Evolutionary conservation across 2,888 invertebrate genomes (phyloP).

Genomic region (Strigamia maritima): DNA sequence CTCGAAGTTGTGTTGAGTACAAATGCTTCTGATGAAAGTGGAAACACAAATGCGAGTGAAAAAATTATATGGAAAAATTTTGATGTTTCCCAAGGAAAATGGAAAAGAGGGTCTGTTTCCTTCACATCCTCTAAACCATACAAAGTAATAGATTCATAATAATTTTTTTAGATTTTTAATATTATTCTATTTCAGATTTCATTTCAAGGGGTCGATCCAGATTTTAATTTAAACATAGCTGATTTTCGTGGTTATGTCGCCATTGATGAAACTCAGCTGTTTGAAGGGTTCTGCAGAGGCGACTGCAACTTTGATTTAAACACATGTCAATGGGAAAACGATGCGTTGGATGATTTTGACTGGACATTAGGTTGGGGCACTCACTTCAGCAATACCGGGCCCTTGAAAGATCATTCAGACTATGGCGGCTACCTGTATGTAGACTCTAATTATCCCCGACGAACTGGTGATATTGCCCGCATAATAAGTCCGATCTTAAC

Average conservation of each 20-base stretch:
- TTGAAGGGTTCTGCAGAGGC: slow-evolving; percentile 40
- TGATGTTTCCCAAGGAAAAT: not conserved
- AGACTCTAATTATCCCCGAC: slow-evolving; percentile 48
- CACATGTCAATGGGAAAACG: slow-evolving; percentile 44
- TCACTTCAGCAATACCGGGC: slow-evolving; percentile 48
- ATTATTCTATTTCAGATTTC: slow-evolving; percentile 20
- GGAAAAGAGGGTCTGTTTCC: not conserved
- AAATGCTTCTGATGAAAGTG: not conserved
- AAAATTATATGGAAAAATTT: not conserved
- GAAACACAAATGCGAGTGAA: not conserved
- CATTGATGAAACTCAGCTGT: slow-evolving; percentile 25
- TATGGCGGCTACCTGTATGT: slow-evolving; percentile 50
- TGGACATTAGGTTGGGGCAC: slow-evolving; percentile 48
- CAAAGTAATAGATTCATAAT: not conserved
- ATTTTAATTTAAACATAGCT: not conserved
- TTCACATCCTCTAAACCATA: slow-evolving; percentile 24
- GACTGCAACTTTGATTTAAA: slow-evolving; percentile 45
- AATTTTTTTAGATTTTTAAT: not conserved
- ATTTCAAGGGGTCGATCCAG: slow-evolving; percentile 8
- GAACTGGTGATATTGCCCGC: slow-evolving; percentile 47
- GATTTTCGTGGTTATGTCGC: slow-evolving; percentile 33
- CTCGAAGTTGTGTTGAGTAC: not conserved
- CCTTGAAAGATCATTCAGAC: slow-evolving; percentile 48
- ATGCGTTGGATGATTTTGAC: slow-evolving; percentile 47
- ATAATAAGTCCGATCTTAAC: slow-evolving; percentile 47